Percentiles rank a stretch among this genome's conserved stretches.
phyloP scores from a whole-genome alignment of 2,888 invertebrate genomes.

The Lycophotia porphyrea region DNA sequence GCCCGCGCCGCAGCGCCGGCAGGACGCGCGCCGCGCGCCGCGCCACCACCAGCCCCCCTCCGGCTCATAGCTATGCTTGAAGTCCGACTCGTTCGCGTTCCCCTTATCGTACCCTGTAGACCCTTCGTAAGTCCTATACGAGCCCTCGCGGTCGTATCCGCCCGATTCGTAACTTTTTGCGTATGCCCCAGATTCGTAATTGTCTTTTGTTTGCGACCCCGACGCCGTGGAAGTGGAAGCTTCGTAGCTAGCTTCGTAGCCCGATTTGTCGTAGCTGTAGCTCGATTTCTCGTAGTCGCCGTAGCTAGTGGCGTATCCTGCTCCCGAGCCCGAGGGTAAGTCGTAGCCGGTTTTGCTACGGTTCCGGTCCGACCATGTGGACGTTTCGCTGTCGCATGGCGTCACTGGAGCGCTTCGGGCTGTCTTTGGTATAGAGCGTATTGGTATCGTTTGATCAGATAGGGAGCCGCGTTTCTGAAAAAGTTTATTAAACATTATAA shows the following conservation, averaged over 20 bases:
- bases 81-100: slow-evolving; percentile 50
- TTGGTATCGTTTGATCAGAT: slow-evolving; percentile 76
- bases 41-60: slow-evolving; percentile 82
- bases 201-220: slow-evolving; percentile 55
- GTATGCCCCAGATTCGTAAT: slow-evolving; percentile 60
- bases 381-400: slow-evolving; percentile 85
- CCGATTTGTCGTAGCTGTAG: slow-evolving; percentile 63
- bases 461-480: slow-evolving; percentile 87
- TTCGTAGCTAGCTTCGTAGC: slow-evolving; percentile 63
- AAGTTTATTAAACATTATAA: slow-evolving; percentile 1
- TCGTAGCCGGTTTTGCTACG: slow-evolving; percentile 76
- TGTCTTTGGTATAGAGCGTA: slow-evolving; percentile 80
- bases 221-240: slow-evolving; percentile 56
- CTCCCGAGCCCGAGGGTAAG: slow-evolving; percentile 69
- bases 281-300: slow-evolving; percentile 67
- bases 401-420: slow-evolving; percentile 86
- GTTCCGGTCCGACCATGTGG: slow-evolving; percentile 81
- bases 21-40: slow-evolving; percentile 78
- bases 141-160: slow-evolving; percentile 60
- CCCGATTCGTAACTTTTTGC: slow-evolving; percentile 60
- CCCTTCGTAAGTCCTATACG: slow-evolving; percentile 69
- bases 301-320: slow-evolving; percentile 70
- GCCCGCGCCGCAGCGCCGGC: slow-evolving; percentile 81
- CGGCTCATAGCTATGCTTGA: slow-evolving; percentile 75
- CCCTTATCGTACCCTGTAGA: slow-evolving; percentile 72